These are phyloP conservation scores for Streblospio benedicti DNA, from an alignment of 1,140 invertebrate species.

Conservation along the genomic window DNA sequence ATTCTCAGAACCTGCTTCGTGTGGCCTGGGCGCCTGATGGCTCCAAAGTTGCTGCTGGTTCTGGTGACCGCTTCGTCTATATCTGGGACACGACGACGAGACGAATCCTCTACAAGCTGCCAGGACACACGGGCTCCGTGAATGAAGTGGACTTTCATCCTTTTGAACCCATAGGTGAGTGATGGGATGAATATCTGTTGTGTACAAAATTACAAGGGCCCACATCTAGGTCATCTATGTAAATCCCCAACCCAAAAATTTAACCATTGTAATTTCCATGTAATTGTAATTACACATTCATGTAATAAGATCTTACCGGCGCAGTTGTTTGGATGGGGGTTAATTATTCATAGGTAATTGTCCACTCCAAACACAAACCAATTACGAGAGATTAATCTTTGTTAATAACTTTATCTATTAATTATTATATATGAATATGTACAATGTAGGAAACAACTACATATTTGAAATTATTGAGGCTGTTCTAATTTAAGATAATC, in stretches of 20 bases:
- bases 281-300: constrained; percentile 3
- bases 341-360: not conserved
- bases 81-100: constrained; percentile 88
- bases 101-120: constrained; percentile 88
- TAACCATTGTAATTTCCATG: constrained; percentile 6
- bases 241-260: not conserved
- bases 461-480: constrained; percentile 16
- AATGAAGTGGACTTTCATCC: constrained; percentile 96
- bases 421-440: constrained; percentile 17
- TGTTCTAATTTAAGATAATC: too few species aligned
- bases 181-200: not conserved
- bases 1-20: constrained; percentile 63
- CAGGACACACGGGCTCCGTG: constrained; percentile 94
- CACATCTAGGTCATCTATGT: not conserved
- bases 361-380: too few species aligned
- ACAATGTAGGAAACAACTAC: constrained; percentile 6
- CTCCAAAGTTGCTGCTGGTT: constrained; percentile 72
- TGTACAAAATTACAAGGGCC: not conserved
- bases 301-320: not conserved
- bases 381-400: not conserved
- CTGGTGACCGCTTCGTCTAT: constrained; percentile 89
- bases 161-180: constrained; percentile 76
- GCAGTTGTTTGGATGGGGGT: too few species aligned
- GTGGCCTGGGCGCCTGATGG: constrained; percentile 84
- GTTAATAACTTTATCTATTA: constrained; percentile 5